Percentiles rank a stretch among this genome's conserved stretches.
These are phyloP conservation scores for Phyllotis vaccarum DNA, from an alignment of 2,797 vertebrate genomes.

Conservation along the genomic window DNA sequence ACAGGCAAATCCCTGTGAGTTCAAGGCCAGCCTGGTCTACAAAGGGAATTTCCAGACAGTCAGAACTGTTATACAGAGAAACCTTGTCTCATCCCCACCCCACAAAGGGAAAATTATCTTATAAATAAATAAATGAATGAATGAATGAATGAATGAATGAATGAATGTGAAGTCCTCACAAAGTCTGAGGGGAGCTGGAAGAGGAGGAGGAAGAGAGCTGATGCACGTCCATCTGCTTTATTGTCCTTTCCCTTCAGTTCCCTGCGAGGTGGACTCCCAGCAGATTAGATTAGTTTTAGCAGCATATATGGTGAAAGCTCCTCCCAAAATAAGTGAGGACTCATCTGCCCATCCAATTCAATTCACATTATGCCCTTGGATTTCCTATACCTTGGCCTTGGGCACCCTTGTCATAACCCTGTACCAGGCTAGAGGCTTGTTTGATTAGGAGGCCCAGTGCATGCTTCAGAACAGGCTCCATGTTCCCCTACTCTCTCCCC, in stretches of 20 bases:
- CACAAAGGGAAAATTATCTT: neutral
- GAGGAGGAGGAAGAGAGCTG: neutral
- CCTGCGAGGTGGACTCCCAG: neutral
- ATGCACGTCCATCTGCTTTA: accelerated
- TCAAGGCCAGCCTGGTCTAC: neutral
- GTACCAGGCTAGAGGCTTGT: too few relatives aligned
- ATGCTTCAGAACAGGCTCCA: neutral
- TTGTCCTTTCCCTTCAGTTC: neutral
- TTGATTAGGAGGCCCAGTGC: neutral
- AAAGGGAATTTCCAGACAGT: neutral
- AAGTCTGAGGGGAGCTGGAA: neutral
- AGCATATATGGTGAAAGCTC: neutral
- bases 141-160: too few relatives aligned
- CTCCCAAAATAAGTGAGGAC: neutral
- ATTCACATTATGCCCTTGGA: neutral
- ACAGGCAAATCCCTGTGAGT: too few relatives aligned
- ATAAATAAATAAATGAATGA: neutral
- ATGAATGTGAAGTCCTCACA: neutral
- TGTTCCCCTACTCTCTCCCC: neutral
- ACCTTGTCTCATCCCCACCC: neutral
- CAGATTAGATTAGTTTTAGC: neutral
- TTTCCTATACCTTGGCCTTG: neutral
- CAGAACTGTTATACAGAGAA: neutral
- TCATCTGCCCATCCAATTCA: neutral
- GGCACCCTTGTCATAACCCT: neutral